These are phyloP conservation scores for Morinoia aosen DNA, from an alignment of 2,888 invertebrate genomes.

Conservation along the genomic window DNA sequence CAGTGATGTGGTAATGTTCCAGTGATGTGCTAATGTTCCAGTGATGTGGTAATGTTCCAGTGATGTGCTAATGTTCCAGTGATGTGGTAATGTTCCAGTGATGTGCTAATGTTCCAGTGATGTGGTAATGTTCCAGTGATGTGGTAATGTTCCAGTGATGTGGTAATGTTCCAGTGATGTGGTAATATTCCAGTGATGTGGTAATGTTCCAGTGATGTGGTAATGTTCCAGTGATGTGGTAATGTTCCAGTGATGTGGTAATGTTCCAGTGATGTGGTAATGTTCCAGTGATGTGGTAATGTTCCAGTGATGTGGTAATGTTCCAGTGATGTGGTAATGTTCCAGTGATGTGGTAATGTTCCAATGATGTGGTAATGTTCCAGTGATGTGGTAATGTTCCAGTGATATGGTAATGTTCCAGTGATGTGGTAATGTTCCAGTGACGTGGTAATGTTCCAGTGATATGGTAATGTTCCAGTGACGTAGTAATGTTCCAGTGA, in stretches of 20 bases:
- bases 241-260: not conserved
- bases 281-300: not conserved
- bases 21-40: not conserved
- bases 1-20: not conserved
- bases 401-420: not conserved
- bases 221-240: not conserved
- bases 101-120: not conserved
- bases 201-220: not conserved
- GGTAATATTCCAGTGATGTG: not conserved
- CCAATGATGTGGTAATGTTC: not conserved
- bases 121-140: not conserved
- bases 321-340: not conserved
- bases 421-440: not conserved
- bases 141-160: not conserved
- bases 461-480: not conserved
- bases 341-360: not conserved
- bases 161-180: not conserved
- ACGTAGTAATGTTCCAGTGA: not conserved
- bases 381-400: not conserved
- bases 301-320: not conserved
- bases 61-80: not conserved
- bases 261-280: not conserved
- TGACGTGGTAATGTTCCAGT: not conserved
- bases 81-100: not conserved
- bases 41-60: not conserved